A percentile compares a stretch with the other conserved stretches of the same genome.
These are phyloP conservation scores for Nycticorax nycticorax DNA, from an alignment of 2,113 vertebrate species.

Conservation along the genomic window DNA sequence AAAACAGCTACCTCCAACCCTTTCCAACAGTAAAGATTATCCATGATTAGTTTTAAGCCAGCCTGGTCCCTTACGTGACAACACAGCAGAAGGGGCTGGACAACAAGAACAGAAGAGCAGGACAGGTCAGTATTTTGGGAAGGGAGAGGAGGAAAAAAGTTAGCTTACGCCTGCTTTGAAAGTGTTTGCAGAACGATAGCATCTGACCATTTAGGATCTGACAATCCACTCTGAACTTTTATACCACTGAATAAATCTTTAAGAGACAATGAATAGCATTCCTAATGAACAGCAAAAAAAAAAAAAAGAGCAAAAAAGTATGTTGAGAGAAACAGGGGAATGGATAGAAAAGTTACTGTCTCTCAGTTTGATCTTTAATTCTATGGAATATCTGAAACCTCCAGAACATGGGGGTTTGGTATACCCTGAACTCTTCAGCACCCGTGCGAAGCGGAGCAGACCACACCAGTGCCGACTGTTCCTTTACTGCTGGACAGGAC, in stretches of 20 bases:
- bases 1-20: neutral
- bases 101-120: neutral
- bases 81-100: neutral
- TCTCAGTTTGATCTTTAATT: neutral
- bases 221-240: neutral
- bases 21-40: neutral
- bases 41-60: neutral
- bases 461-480: accelerated
- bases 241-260: neutral
- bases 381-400: neutral
- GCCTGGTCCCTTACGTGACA: no score
- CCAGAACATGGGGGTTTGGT: neutral
- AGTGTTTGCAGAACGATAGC: neutral
- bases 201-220: neutral
- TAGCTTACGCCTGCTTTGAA: neutral
- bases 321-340: neutral
- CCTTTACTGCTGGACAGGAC: neutral
- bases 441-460: neutral
- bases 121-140: neutral
- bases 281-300: neutral
- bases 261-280: neutral
- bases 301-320: neutral
- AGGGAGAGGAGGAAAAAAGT: neutral
- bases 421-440: neutral
- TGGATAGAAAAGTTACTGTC: neutral